Evolutionary conservation across 2,797 vertebrate genomes (phyloP).

Genomic region (Sebastes vulpes): DNA sequence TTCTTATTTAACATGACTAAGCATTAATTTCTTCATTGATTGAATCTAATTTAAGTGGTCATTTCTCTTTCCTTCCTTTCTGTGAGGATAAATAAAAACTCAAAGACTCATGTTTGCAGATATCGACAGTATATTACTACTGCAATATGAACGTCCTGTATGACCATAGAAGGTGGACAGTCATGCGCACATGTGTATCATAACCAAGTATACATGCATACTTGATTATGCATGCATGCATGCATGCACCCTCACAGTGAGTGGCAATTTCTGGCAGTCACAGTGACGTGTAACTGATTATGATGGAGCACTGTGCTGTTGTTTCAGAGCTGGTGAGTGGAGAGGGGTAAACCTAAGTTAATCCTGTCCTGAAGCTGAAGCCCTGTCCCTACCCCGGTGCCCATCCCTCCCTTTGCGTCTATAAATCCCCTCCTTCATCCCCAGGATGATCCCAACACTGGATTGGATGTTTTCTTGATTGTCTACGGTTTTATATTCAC

Average conservation of each 20-base stretch:
- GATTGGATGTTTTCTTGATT: constrained; percentile 77
- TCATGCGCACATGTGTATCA: not conserved
- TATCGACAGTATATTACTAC: not conserved
- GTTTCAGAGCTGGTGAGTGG: constrained; percentile 20
- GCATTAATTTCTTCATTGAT: not conserved
- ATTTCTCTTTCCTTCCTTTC: not conserved
- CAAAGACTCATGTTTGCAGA: not conserved
- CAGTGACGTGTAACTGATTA: constrained; percentile 31
- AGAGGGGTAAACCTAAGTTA: constrained; percentile 38
- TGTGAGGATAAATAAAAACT: not conserved
- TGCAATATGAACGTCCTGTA: not conserved
- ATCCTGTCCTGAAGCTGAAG: constrained; percentile 59
- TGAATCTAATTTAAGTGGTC: not conserved
- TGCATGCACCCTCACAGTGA: not conserved
- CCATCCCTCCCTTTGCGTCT: constrained; percentile 39
- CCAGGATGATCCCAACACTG: constrained; percentile 53
- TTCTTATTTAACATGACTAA: no score
- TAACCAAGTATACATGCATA: not conserved
- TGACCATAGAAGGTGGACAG: not conserved
- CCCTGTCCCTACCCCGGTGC: constrained; percentile 7
- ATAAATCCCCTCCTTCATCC: constrained; percentile 76
- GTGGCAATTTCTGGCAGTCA: not conserved
- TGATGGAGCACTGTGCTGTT: constrained; percentile 14
- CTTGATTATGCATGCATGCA: not conserved
- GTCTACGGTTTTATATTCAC: constrained; percentile 64